Conservation (phyloP, 2,797 vertebrate genomes). For the Sebastiscus tertius region DNA sequence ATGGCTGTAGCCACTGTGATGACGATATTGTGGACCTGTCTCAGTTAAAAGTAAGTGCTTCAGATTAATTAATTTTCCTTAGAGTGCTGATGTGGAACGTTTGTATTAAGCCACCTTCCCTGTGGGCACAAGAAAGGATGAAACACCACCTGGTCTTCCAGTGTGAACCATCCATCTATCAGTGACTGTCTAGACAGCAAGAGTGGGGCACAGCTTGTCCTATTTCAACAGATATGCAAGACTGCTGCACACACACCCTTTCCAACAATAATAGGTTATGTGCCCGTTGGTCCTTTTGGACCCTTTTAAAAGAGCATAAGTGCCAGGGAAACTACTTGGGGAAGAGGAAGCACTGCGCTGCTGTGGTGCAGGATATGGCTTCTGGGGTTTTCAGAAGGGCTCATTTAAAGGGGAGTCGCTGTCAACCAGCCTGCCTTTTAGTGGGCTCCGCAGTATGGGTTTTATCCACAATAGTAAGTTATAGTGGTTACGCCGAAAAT, state of each 20-base stretch:
- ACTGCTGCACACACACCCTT: constrained; percentile 9
- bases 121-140: constrained; percentile 38
- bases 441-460: constrained; percentile 68
- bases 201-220: neutral
- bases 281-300: constrained; percentile 51
- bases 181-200: constrained; percentile 55
- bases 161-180: constrained; percentile 34
- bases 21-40: constrained; percentile 88
- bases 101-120: constrained; percentile 21
- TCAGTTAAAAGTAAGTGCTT: constrained; percentile 85
- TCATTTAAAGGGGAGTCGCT: constrained; percentile 85
- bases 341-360: constrained; percentile 72
- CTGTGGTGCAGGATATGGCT: constrained; percentile 85
- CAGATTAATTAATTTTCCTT: constrained; percentile 29
- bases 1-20: constrained; percentile 90
- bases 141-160: constrained; percentile 18
- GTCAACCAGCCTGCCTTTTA: constrained; percentile 75
- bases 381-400: constrained; percentile 79
- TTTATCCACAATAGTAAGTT: constrained; percentile 75
- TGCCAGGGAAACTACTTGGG: constrained; percentile 59
- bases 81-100: constrained; percentile 39
- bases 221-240: constrained; percentile 66
- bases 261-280: constrained; percentile 67
- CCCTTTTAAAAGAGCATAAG: constrained; percentile 60
- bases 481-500: constrained; percentile 75